Evolutionary conservation across 2,113 vertebrate genomes (phyloP).

Genomic region (Nibea coibor): DNA sequence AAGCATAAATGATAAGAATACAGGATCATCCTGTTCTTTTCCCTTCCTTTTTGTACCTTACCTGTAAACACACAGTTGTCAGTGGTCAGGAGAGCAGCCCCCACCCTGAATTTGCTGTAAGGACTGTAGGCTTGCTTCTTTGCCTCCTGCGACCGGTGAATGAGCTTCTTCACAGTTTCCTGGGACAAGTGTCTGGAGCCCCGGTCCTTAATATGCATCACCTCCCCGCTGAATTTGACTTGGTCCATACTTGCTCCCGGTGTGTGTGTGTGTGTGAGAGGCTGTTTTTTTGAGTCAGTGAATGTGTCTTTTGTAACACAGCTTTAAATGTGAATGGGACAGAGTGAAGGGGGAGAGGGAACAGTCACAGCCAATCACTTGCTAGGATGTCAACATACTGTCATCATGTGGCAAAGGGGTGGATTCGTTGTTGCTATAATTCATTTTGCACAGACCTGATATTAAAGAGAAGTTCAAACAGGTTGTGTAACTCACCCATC

Average conservation of each 20-base stretch:
- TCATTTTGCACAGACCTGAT: background rate
- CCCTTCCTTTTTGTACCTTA: constrained; percentile 69
- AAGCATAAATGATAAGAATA: background rate
- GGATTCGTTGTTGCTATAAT: background rate
- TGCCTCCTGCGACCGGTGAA: constrained; percentile 81
- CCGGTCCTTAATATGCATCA: constrained; percentile 10
- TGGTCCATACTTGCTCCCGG: constrained; percentile 49
- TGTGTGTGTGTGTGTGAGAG: background rate
- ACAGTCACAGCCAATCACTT: constrained; percentile 65
- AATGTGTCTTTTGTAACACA: constrained; percentile 32
- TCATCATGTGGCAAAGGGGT: background rate
- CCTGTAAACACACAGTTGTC: constrained; percentile 87
- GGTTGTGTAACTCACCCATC: background rate
- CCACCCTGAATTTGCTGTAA: constrained; percentile 94
- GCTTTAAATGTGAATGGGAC: constrained; percentile 53
- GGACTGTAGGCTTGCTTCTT: constrained; percentile 90
- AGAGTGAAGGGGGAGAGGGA: constrained; percentile 21
- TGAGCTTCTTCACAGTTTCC: constrained; percentile 62
- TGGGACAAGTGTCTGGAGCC: constrained; percentile 24
- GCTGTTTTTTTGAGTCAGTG: constrained; percentile 23
- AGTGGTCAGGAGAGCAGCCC: constrained; percentile 88
- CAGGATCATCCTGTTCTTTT: background rate
- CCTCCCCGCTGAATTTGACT: constrained; percentile 14
- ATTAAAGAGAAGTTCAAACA: background rate
- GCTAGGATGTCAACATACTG: constrained; percentile 24